Percentiles rank a stretch among this genome's conserved stretches.
Evolutionary conservation across 2,888 invertebrate species (phyloP).

Genomic region (Rhorus exstirpatorius): DNA sequence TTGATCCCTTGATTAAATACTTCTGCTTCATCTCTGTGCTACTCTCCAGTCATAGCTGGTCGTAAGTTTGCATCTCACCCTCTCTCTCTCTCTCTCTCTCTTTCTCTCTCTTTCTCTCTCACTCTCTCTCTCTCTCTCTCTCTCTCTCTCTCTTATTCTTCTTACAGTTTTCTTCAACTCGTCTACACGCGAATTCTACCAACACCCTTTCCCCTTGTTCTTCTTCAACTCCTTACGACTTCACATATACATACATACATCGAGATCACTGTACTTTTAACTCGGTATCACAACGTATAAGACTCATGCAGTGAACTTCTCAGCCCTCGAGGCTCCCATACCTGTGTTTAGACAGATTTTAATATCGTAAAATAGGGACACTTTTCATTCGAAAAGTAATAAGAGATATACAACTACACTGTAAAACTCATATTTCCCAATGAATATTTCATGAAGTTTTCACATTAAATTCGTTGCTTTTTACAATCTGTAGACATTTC

Average conservation of each 20-base stretch:
- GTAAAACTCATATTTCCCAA: no score
- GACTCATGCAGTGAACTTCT: not conserved
- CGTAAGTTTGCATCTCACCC: conserved; percentile 25
- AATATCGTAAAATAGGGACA: conserved; percentile 16
- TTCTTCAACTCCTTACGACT: conserved; percentile 1
- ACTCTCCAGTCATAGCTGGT: conserved; percentile 54
- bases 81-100: conserved; percentile 23
- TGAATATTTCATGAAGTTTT: no score
- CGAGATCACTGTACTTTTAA: not conserved
- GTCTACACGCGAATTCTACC: conserved; percentile 6
- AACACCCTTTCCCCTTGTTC: not conserved
- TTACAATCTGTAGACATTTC: no score
- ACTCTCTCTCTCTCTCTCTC: conserved; percentile 12
- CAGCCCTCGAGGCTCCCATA: not conserved
- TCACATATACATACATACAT: not conserved
- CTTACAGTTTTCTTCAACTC: conserved; percentile 11
- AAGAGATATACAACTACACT: no score
- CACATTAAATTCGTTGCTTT: no score
- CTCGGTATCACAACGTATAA: not conserved
- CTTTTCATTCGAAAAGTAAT: no score
- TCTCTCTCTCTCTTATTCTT: conserved; percentile 8
- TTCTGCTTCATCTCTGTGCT: conserved; percentile 74
- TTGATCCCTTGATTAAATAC: conserved; percentile 84
- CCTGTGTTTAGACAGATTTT: conserved; percentile 44
- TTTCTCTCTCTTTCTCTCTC: conserved; percentile 3